phyloP scores from a whole-genome alignment of 2,797 vertebrate genomes.

The Enteromius unitaeniatus region DNA sequence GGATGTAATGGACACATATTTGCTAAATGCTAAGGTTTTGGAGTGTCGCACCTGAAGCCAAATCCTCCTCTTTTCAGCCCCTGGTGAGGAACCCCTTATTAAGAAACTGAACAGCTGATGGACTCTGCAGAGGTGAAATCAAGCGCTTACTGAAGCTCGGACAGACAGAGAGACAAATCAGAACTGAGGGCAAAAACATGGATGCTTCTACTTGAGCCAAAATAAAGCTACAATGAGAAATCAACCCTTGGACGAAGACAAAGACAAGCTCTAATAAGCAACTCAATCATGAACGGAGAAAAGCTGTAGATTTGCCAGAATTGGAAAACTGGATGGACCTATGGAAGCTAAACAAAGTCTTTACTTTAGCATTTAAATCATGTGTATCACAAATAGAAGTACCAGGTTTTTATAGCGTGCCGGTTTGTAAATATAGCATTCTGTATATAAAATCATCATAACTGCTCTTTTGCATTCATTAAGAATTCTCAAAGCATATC shows the following conservation, averaged over 20 bases:
- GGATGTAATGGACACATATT: conserved; percentile 40
- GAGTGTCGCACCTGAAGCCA: conserved; percentile 93
- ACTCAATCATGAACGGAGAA: conserved; percentile 67
- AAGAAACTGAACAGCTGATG: conserved; percentile 58
- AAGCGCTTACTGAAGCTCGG: conserved; percentile 54
- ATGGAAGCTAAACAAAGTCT: conserved; percentile 7
- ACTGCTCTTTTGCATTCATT: conserved; percentile 21
- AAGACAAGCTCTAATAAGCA: conserved; percentile 73
- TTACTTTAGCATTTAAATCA: conserved; percentile 39
- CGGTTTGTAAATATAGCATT: not conserved
- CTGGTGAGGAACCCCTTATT: conserved; percentile 87
- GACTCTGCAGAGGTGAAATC: conserved; percentile 41
- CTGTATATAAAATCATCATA: conserved; percentile 20
- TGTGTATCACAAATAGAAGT: not conserved
- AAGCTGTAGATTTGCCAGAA: conserved; percentile 64
- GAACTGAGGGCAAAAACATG: conserved; percentile 54
- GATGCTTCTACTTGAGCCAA: conserved; percentile 46
- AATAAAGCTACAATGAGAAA: conserved; percentile 95
- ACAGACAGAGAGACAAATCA: conserved; percentile 54
- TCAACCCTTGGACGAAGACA: conserved; percentile 85
- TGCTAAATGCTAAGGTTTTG: conserved; percentile 67
- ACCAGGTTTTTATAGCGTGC: conserved; percentile 25
- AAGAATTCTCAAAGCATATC: conserved; percentile 1
- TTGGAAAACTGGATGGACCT: conserved; percentile 43
- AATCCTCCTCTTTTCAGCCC: conserved; percentile 99